Percentiles rank a stretch among this genome's conserved stretches.
Evolutionary conservation across 2,888 invertebrate species (phyloP).

Genomic region (Melipona bicolor): DNA sequence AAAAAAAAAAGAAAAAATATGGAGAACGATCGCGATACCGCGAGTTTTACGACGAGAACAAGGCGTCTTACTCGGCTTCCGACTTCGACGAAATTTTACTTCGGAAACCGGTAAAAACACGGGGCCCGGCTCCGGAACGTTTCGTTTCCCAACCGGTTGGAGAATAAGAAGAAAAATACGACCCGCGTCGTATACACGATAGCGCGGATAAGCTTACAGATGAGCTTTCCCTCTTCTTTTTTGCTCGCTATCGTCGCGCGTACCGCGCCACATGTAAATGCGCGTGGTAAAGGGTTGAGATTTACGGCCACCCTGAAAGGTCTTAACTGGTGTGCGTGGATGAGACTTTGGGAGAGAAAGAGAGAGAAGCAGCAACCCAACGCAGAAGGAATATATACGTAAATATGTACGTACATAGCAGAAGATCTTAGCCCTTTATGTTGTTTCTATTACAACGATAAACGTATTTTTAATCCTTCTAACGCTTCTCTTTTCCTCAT

Average conservation of each 20-base stretch:
- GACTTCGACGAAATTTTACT: slow-evolving; percentile 46
- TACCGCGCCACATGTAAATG: slow-evolving; percentile 58
- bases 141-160: slow-evolving; percentile 58
- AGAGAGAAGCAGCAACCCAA: background rate
- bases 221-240: slow-evolving; percentile 49
- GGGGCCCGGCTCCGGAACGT: slow-evolving; percentile 30
- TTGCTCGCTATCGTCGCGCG: slow-evolving; percentile 32
- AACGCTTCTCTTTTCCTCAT: background rate
- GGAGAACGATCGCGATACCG: slow-evolving; percentile 20
- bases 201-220: slow-evolving; percentile 57
- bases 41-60: slow-evolving; percentile 36
- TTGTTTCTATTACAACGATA: background rate
- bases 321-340: slow-evolving; percentile 38
- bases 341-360: slow-evolving; percentile 39
- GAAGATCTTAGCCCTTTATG: background rate
- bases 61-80: slow-evolving; percentile 39
- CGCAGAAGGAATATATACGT: background rate
- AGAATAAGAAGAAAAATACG: slow-evolving; percentile 49
- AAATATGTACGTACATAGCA: background rate
- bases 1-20: background rate
- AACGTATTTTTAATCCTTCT: background rate
- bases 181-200: slow-evolving; percentile 50
- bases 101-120: slow-evolving; percentile 41
- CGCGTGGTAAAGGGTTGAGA: slow-evolving; percentile 56
- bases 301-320: slow-evolving; percentile 58